These are phyloP conservation scores for Trypoxylus dichotomus DNA, from an alignment of 1,140 invertebrate genomes.

Conservation along the genomic window DNA sequence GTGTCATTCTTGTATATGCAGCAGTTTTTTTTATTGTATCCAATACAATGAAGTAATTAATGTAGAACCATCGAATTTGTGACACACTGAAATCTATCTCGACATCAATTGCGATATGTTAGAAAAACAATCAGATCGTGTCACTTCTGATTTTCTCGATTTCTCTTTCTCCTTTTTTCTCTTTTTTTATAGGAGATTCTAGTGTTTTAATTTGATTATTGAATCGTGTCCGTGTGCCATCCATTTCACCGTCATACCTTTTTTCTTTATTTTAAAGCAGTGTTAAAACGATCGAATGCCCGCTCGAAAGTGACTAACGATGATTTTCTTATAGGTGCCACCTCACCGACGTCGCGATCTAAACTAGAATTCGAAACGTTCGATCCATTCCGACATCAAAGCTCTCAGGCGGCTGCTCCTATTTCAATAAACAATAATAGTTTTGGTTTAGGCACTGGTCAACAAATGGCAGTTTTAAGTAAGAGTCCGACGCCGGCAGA, in stretches of 20 bases:
- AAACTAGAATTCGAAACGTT: conserved; percentile 73
- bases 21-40: too few species aligned
- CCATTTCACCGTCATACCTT: conserved; percentile 11
- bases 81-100: not conserved
- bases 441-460: conserved; percentile 75
- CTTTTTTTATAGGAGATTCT: not conserved
- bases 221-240: conserved; percentile 2
- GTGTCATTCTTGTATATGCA: too few species aligned
- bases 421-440: conserved; percentile 75
- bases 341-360: conserved; percentile 63
- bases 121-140: not conserved
- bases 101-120: not conserved
- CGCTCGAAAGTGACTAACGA: not conserved
- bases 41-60: too few species aligned
- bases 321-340: conserved; percentile 54
- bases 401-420: conserved; percentile 67
- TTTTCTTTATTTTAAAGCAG: not conserved
- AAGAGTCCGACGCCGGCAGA: conserved; percentile 85
- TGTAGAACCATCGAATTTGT: conserved; percentile 14
- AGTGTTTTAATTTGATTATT: not conserved
- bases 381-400: conserved; percentile 72
- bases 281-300: not conserved
- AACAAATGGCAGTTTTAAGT: conserved; percentile 76
- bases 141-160: not conserved
- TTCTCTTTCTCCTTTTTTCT: not conserved